These are phyloP conservation scores for Morone saxatilis DNA, from an alignment of 2,113 vertebrate species.

Conservation along the genomic window DNA sequence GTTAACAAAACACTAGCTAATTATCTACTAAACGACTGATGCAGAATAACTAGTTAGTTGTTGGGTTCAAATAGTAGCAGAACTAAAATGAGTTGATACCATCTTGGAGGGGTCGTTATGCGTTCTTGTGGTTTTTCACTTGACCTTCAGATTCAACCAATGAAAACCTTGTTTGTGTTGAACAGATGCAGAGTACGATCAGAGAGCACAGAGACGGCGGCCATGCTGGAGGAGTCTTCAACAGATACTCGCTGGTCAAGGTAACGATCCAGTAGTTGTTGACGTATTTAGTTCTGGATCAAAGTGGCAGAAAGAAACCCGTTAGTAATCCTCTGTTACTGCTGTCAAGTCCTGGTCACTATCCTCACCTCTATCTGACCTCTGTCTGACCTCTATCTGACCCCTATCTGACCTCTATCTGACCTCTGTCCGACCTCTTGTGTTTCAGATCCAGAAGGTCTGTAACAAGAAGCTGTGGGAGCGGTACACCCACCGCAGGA, in stretches of 20 bases:
- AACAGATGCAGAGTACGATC: slow-evolving; percentile 94
- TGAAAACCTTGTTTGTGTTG: neutral
- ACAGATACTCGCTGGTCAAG: slow-evolving; percentile 92
- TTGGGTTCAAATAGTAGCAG: too few species aligned
- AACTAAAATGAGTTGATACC: too few species aligned
- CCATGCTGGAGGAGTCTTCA: slow-evolving; percentile 94
- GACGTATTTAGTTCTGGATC: too few species aligned
- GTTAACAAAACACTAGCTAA: too few species aligned
- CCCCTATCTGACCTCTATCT: neutral
- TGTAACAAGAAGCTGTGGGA: slow-evolving; percentile 95
- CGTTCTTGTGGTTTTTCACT: neutral
- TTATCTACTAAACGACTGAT: too few species aligned
- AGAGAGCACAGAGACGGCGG: slow-evolving; percentile 93
- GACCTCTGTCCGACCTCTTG: neutral
- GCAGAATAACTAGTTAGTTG: too few species aligned
- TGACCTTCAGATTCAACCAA: neutral
- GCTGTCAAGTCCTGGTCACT: too few species aligned
- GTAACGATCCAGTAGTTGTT: slow-evolving; percentile 70
- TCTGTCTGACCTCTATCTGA: neutral
- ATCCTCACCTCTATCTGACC: neutral
- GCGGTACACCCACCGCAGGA: slow-evolving; percentile 92
- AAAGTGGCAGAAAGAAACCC: neutral
- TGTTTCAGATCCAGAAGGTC: slow-evolving; percentile 91
- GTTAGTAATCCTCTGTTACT: neutral
- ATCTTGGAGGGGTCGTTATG: too few species aligned